phyloP scores from a whole-genome alignment of 1,140 invertebrate genomes.

The Saccostrea cuccullata region DNA sequence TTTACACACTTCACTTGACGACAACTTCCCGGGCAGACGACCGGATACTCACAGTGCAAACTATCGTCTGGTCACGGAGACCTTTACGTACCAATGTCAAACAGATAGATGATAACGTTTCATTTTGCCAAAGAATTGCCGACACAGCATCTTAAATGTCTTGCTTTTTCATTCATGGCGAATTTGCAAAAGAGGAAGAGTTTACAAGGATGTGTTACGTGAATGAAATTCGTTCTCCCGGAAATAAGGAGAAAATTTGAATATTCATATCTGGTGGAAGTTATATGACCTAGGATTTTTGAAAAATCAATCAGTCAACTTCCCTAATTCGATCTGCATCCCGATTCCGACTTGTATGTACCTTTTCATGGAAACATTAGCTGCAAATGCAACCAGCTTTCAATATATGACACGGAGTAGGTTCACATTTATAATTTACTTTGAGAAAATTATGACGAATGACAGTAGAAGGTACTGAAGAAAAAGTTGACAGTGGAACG shows the following conservation, averaged over 20 bases:
- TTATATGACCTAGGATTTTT: not conserved
- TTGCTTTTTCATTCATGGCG: not conserved
- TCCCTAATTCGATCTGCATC: slow-evolving; percentile 2
- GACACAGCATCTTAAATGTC: not conserved
- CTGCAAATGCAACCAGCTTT: not conserved
- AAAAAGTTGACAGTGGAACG: not conserved
- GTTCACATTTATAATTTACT: no score
- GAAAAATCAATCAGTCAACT: slow-evolving; percentile 16
- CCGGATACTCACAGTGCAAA: not conserved
- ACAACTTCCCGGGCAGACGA: not conserved
- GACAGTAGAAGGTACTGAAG: not conserved
- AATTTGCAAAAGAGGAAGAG: not conserved
- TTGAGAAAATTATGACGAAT: no score
- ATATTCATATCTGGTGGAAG: slow-evolving; percentile 27
- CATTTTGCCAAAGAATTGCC: not conserved
- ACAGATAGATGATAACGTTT: not conserved
- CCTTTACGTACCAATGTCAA: slow-evolving; percentile 14
- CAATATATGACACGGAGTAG: no score
- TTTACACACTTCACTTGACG: not conserved
- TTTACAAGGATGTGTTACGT: not conserved
- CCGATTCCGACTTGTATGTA: not conserved
- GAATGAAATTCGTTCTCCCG: slow-evolving; percentile 26
- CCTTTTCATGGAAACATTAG: not conserved
- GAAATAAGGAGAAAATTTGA: slow-evolving; percentile 20
- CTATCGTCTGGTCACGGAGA: slow-evolving; percentile 9